Evolutionary conservation across 2,797 vertebrate genomes (phyloP).

Genomic region (Melanotaenia nigrans): DNA sequence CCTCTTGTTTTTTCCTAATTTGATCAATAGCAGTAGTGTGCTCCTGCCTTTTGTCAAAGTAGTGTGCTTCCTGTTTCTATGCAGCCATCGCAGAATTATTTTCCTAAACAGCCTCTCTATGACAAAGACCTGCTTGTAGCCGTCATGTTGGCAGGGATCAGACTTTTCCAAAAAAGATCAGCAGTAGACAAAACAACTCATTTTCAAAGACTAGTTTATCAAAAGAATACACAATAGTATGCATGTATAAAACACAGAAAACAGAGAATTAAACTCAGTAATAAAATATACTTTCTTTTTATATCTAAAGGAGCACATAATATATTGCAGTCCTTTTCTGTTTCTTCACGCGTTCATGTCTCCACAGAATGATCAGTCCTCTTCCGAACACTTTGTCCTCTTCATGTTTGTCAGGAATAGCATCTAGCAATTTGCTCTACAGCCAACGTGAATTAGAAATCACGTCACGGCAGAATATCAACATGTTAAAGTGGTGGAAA

Average conservation of each 20-base stretch:
- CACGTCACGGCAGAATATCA: slow-evolving; percentile 14
- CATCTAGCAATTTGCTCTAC: slow-evolving; percentile 20
- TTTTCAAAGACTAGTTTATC: slow-evolving; percentile 82
- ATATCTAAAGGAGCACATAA: slow-evolving; percentile 58
- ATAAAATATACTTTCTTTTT: slow-evolving; percentile 85
- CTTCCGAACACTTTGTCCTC: slow-evolving; percentile 29
- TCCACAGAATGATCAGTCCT: slow-evolving; percentile 42
- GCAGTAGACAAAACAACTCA: slow-evolving; percentile 52
- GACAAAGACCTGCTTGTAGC: slow-evolving; percentile 59
- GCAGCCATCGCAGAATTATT: slow-evolving; percentile 25
- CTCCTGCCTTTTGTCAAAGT: not conserved
- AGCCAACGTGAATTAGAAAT: slow-evolving; percentile 25
- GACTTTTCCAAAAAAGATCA: slow-evolving; percentile 40
- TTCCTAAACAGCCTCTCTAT: slow-evolving; percentile 44
- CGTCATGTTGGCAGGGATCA: slow-evolving; percentile 6
- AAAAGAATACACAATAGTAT: slow-evolving; percentile 83
- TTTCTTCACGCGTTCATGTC: slow-evolving; percentile 53
- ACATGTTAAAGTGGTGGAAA: slow-evolving; percentile 17
- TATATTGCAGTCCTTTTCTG: slow-evolving; percentile 78
- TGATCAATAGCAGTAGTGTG: slow-evolving; percentile 13
- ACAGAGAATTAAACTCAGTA: slow-evolving; percentile 76
- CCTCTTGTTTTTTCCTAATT: not conserved
- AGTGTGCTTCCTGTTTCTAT: not conserved
- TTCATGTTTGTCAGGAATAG: slow-evolving; percentile 12
- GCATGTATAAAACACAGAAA: slow-evolving; percentile 76